A percentile compares a stretch with the other conserved stretches of the same genome.
Evolutionary conservation across 1,140 invertebrate genomes (phyloP).

Genomic region (Drosophila cardini): DNA sequence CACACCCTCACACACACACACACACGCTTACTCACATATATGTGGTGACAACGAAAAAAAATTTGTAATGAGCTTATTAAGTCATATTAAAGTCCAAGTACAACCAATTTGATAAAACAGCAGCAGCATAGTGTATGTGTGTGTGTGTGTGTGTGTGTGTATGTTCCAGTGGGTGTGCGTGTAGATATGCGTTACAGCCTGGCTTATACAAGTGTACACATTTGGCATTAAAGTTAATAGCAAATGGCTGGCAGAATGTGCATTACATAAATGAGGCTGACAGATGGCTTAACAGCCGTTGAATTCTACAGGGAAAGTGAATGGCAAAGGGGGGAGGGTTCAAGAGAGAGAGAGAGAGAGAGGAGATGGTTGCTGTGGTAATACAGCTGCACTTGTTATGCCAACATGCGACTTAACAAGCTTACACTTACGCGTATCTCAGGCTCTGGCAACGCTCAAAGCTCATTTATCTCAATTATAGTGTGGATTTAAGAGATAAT

Average conservation of each 20-base stretch:
- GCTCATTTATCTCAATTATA: conserved; percentile 32
- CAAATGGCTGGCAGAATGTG: conserved; percentile 64
- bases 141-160: conserved; percentile 26
- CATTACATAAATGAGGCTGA: conserved; percentile 44
- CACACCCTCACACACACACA: conserved; percentile 13
- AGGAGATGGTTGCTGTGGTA: background rate
- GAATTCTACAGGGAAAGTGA: background rate
- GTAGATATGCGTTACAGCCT: conserved; percentile 31
- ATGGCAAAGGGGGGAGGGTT: background rate
- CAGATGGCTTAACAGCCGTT: conserved; percentile 40
- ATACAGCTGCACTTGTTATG: conserved; percentile 32
- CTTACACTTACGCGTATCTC: conserved; percentile 8
- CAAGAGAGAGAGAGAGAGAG: too few relatives aligned
- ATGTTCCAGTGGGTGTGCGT: conserved; percentile 2
- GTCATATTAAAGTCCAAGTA: conserved; percentile 82
- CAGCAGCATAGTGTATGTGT: conserved; percentile 40
- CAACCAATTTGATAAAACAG: conserved; percentile 79
- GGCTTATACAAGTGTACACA: conserved; percentile 34
- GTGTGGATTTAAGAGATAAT: conserved; percentile 21
- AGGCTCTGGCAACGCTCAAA: conserved; percentile 13
- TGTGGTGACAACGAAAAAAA: conserved; percentile 45
- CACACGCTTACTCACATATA: background rate
- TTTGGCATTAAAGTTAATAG: conserved; percentile 77
- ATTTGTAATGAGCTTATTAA: conserved; percentile 69
- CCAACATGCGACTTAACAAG: conserved; percentile 36